These are phyloP conservation scores for Ischnus inquisitorius DNA, from an alignment of 2,888 invertebrate genomes.

Conservation along the genomic window DNA sequence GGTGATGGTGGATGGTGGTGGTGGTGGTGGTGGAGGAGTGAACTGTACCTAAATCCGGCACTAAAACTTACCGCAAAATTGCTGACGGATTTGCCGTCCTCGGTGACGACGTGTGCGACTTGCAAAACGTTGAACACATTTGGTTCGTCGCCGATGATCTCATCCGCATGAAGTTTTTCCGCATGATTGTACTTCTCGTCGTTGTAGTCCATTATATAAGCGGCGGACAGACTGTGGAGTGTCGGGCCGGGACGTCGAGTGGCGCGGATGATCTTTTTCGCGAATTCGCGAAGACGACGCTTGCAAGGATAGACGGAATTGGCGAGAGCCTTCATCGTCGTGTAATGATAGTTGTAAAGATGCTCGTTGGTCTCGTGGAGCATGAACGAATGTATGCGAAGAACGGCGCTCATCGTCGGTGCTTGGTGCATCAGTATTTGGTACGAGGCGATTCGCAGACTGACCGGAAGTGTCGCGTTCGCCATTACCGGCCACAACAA, in stretches of 20 bases:
- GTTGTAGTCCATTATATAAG: constrained; percentile 83
- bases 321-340: constrained; percentile 84
- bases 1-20: too few relatives aligned
- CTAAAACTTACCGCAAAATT: constrained; percentile 59
- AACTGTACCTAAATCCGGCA: too few relatives aligned
- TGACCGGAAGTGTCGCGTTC: constrained; percentile 83
- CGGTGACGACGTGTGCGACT: constrained; percentile 73
- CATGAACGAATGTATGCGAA: constrained; percentile 86
- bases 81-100: constrained; percentile 70
- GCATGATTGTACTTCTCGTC: constrained; percentile 85
- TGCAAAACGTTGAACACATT: constrained; percentile 80
- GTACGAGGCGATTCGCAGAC: constrained; percentile 85
- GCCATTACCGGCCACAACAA: constrained; percentile 86
- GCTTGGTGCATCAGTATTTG: constrained; percentile 83
- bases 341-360: constrained; percentile 86
- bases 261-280: constrained; percentile 82
- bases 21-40: too few relatives aligned
- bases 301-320: constrained; percentile 85
- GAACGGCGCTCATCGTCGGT: constrained; percentile 80
- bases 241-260: constrained; percentile 78
- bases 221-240: constrained; percentile 78
- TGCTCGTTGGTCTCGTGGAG: constrained; percentile 84
- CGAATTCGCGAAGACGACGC: constrained; percentile 77
- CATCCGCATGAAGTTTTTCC: constrained; percentile 79
- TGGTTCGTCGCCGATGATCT: constrained; percentile 80